phyloP scores from a whole-genome alignment of 2,113 vertebrate genomes.

The Catharus minimus region DNA sequence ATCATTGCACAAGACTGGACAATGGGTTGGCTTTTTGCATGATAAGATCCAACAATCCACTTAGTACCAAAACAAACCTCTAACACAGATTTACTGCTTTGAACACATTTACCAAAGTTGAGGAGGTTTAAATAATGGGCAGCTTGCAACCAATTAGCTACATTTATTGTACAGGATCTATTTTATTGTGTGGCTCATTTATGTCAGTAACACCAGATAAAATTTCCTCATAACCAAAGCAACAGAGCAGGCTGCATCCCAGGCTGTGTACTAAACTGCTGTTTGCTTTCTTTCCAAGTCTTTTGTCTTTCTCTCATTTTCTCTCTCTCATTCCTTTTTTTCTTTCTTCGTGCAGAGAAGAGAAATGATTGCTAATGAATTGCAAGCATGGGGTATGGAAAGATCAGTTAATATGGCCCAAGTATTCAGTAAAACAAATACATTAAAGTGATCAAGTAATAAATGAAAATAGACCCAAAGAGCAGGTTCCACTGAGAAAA shows the following conservation, averaged over 20 bases:
- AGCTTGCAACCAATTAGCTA: neutral
- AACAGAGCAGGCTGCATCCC: neutral
- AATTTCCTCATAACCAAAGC: neutral
- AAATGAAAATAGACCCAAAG: conserved; percentile 50
- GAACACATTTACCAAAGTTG: neutral
- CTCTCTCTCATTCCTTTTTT: neutral
- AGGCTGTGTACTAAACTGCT: neutral
- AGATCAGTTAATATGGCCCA: conserved; percentile 28
- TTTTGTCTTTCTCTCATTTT: conserved; percentile 26
- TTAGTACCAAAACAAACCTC: neutral
- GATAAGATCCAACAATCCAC: neutral
- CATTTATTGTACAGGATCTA: neutral
- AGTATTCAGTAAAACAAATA: conserved; percentile 23
- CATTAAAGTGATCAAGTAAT: conserved; percentile 40
- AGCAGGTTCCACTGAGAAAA: conserved; percentile 59
- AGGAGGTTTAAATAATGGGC: neutral
- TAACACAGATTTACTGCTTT: neutral
- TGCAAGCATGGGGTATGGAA: conserved; percentile 37
- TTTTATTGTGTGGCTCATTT: neutral
- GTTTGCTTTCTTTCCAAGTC: neutral
- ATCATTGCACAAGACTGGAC: neutral
- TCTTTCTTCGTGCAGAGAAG: conserved; percentile 35
- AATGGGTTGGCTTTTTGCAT: neutral
- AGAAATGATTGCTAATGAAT: conserved; percentile 58
- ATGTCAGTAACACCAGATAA: neutral